Conservation (phyloP, 1,140 invertebrate genomes). For the Brachionus angularis region DNA sequence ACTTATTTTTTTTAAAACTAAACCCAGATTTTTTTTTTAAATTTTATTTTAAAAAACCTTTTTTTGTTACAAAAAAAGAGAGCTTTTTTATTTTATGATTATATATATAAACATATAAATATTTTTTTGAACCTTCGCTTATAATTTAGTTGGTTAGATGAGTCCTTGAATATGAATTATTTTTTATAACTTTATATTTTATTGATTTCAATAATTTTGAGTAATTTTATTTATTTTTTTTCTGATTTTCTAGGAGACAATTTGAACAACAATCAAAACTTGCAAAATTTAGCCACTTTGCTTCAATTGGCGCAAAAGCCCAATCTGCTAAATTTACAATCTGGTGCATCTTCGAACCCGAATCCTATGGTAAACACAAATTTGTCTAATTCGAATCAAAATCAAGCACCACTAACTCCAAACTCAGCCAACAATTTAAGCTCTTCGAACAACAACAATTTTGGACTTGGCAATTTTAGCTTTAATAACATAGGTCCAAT, state of each 20-base stretch:
- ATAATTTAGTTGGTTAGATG: neutral
- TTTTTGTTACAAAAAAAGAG: too few relatives aligned
- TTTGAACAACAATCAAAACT: constrained; percentile 10
- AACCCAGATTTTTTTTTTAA: too few relatives aligned
- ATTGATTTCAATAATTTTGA: neutral
- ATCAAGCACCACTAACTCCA: neutral
- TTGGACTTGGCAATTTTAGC: neutral
- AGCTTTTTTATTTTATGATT: too few relatives aligned
- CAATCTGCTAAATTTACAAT: neutral
- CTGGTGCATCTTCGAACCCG: neutral
- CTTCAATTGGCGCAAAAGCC: constrained; percentile 22
- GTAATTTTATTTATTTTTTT: neutral
- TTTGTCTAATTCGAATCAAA: neutral
- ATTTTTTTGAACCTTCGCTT: neutral
- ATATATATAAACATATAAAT: too few relatives aligned
- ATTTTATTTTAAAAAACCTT: too few relatives aligned
- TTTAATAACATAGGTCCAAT: neutral
- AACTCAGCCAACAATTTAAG: constrained; percentile 15
- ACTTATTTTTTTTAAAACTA: too few relatives aligned
- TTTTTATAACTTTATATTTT: neutral
- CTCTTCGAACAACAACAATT: constrained; percentile 27
- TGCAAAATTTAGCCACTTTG: constrained; percentile 30
- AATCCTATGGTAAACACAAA: neutral
- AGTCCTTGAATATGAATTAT: neutral
- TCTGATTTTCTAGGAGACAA: neutral